A percentile compares a stretch with the other conserved stretches of the same genome.
Evolutionary conservation across 64 coral and sea anemone genomes (phyloP).

Genomic region (Montipora capricornis): DNA sequence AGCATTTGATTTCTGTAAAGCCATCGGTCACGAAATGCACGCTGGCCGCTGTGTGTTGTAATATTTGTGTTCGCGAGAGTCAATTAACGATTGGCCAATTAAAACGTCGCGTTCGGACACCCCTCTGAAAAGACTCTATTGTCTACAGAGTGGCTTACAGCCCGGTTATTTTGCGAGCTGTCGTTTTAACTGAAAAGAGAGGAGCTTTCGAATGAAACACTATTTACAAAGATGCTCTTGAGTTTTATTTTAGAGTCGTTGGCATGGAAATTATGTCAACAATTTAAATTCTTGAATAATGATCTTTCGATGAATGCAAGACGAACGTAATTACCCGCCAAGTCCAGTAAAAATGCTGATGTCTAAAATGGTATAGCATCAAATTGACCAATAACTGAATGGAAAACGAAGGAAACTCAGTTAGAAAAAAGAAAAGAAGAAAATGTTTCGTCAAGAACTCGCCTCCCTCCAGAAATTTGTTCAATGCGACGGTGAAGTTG

Average conservation of each 20-base stretch:
- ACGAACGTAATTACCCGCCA: no score
- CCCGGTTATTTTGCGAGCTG: background rate
- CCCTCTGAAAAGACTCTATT: conserved; percentile 22
- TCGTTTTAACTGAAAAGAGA: conserved; percentile 23
- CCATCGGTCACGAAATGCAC: conserved; percentile 37
- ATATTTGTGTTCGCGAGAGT: conserved; percentile 36
- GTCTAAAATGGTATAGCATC: no score
- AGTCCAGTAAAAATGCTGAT: no score
- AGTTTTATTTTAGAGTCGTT: background rate
- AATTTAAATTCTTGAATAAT: conserved; percentile 37
- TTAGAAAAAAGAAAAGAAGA: no score
- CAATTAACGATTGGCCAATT: conserved; percentile 42
- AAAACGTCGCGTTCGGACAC: conserved; percentile 3
- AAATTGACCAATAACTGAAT: no score
- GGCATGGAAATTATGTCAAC: conserved; percentile 47
- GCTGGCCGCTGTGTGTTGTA: conserved; percentile 5
- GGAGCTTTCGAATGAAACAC: conserved; percentile 7
- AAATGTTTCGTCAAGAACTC: no score
- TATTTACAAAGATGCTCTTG: conserved; percentile 25
- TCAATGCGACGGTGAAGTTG: no score
- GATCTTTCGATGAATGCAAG: background rate
- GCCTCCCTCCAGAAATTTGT: no score
- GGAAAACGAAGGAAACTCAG: no score
- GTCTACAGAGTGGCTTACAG: background rate
- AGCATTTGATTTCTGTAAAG: background rate